Evolutionary conservation across 2,113 vertebrate species (phyloP).

Genomic region (Dipodomys merriami): DNA sequence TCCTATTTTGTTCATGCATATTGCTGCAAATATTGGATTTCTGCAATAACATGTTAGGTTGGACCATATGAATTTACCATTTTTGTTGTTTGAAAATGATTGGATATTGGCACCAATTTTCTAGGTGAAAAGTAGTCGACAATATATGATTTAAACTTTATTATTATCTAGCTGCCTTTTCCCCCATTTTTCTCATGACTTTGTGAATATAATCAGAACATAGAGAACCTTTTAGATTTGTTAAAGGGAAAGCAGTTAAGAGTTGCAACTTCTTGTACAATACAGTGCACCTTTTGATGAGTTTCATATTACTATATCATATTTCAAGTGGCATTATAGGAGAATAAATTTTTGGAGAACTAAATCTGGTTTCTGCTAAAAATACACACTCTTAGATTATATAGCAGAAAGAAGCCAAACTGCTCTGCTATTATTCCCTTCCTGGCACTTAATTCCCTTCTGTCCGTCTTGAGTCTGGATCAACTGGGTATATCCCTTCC

Average conservation of each 20-base stretch:
- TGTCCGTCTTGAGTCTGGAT: constrained; percentile 23
- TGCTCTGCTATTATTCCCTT: not conserved
- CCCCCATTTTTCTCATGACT: not conserved
- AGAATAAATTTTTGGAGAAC: constrained; percentile 42
- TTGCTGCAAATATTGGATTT: constrained; percentile 48
- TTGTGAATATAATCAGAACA: constrained; percentile 44
- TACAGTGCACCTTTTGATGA: not conserved
- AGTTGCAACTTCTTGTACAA: constrained; percentile 9
- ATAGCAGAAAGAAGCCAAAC: not conserved
- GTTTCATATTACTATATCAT: not conserved
- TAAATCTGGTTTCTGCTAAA: constrained; percentile 36
- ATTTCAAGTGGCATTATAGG: constrained; percentile 31
- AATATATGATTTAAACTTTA: constrained; percentile 28
- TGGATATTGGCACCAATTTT: constrained; percentile 20
- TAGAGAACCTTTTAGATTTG: constrained; percentile 51
- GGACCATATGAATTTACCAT: constrained; percentile 21
- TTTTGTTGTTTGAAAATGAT: constrained; percentile 44
- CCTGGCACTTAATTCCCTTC: constrained; percentile 23
- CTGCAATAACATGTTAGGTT: constrained; percentile 1
- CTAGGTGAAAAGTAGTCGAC: constrained; percentile 18
- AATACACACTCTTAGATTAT: constrained; percentile 35
- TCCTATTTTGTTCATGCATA: constrained; percentile 9
- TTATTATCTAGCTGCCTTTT: not conserved
- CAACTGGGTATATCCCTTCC: not conserved
- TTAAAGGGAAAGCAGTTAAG: constrained; percentile 44